Percentiles rank a stretch among this genome's conserved stretches.
phyloP scores from a whole-genome alignment of 1,140 invertebrate genomes.

The Lasioglossum albipes region DNA sequence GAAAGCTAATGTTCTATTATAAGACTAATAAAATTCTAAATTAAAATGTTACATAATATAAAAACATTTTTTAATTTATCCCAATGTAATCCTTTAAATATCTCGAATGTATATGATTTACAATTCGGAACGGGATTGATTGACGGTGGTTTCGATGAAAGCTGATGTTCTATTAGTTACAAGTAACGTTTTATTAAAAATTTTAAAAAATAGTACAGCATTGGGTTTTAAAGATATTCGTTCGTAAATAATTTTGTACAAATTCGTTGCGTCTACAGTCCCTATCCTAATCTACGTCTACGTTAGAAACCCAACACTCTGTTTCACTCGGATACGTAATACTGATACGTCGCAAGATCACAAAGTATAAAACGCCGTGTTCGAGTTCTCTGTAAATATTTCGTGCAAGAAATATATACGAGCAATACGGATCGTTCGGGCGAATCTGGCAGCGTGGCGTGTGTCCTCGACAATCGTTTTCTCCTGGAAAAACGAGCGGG shows the following conservation, averaged over 20 bases:
- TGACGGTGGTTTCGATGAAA: too few species aligned
- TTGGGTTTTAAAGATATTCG: neutral
- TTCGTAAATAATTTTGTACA: neutral
- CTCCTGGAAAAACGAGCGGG: neutral
- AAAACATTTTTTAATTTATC: too few species aligned
- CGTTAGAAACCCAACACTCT: neutral
- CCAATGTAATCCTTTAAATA: too few species aligned
- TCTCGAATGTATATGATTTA: too few species aligned
- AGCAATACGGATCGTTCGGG: neutral
- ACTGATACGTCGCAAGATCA: neutral
- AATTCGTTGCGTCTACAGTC: neutral
- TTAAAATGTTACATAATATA: too few species aligned
- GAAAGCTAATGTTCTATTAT: too few species aligned
- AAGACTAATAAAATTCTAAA: too few species aligned
- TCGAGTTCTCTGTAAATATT: constrained; percentile 1
- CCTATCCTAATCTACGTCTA: too few species aligned
- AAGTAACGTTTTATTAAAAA: too few species aligned
- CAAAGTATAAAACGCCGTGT: neutral
- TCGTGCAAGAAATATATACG: constrained; percentile 3
- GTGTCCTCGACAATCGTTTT: neutral
- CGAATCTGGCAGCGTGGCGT: neutral
- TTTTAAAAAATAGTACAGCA: too few species aligned
- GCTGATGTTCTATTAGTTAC: too few species aligned
- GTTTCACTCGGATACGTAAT: neutral
- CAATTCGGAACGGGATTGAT: too few species aligned